phyloP scores from a whole-genome alignment of 2,888 invertebrate species.

The Pterostichus niger region DNA sequence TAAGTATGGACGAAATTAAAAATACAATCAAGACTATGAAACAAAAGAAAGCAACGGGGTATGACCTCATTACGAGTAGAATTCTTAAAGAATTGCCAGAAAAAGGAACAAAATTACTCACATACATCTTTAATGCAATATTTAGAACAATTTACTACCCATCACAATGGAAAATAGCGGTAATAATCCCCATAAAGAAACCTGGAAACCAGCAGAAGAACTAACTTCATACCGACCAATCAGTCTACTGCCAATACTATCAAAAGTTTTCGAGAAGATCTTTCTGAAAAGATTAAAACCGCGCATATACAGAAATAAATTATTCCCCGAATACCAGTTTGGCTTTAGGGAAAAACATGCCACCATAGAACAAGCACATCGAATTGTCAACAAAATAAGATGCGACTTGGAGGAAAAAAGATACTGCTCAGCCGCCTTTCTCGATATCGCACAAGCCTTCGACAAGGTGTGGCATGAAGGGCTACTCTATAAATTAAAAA shows the following conservation, averaged over 20 bases:
- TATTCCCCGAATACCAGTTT: conserved; percentile 65
- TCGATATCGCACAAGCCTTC: conserved; percentile 70
- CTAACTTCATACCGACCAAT: conserved; percentile 12
- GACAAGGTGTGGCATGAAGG: conserved; percentile 70
- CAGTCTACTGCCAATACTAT: conserved; percentile 49
- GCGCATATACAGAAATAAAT: conserved; percentile 3
- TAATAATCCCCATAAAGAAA: conserved; percentile 11
- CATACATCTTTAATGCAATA: conserved; percentile 67
- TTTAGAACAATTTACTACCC: conserved; percentile 68
- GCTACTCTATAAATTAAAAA: conserved; percentile 68
- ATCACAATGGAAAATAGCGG: conserved; percentile 67
- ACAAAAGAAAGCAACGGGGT: conserved; percentile 68
- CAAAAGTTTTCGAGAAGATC: conserved; percentile 53
- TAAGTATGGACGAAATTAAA: conserved; percentile 49
- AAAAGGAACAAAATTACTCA: conserved; percentile 47
- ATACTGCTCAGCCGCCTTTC: conserved; percentile 69
- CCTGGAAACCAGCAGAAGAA: conserved; percentile 27
- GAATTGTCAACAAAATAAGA: conserved; percentile 67
- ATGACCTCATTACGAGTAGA: conserved; percentile 69
- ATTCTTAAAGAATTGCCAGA: conserved; percentile 68
- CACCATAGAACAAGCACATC: conserved; percentile 69
- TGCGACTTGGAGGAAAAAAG: conserved; percentile 66
- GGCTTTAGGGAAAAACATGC: conserved; percentile 65
- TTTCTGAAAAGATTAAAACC: conserved; percentile 34
- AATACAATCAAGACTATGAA: conserved; percentile 53